phyloP scores from a whole-genome alignment of 1,140 invertebrate species.

The Trichonephila inaurata region DNA sequence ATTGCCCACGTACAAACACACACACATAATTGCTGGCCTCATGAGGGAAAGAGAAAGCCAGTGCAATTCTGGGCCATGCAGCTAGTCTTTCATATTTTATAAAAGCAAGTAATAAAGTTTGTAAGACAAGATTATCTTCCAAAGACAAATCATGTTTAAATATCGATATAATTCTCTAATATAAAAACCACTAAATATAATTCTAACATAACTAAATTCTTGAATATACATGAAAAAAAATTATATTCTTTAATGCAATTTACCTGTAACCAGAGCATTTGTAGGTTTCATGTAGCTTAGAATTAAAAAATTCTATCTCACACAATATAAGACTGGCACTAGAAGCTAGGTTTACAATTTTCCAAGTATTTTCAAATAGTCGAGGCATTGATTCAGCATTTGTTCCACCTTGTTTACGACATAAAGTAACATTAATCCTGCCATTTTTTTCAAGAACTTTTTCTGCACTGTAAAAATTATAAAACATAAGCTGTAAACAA shows the following conservation, averaged over 20 bases:
- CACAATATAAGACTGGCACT: constrained; percentile 10
- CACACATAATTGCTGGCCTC: too few relatives aligned
- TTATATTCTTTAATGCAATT: neutral
- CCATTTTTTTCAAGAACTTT: constrained; percentile 8
- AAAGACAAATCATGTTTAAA: too few relatives aligned
- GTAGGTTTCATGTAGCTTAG: neutral
- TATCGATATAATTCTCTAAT: too few relatives aligned
- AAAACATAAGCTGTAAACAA: too few relatives aligned
- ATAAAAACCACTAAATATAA: too few relatives aligned
- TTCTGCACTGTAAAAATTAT: neutral
- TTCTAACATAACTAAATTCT: too few relatives aligned
- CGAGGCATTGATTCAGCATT: neutral
- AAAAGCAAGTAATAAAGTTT: too few relatives aligned
- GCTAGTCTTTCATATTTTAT: too few relatives aligned
- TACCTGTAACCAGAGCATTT: constrained; percentile 41
- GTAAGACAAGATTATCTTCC: too few relatives aligned
- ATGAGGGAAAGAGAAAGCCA: too few relatives aligned
- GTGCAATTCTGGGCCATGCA: too few relatives aligned
- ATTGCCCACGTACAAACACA: too few relatives aligned
- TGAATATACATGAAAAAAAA: neutral
- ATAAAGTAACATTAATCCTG: constrained; percentile 10
- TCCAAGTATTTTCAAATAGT: constrained; percentile 2
- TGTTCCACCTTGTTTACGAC: constrained; percentile 23
- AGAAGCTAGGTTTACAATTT: constrained; percentile 3
- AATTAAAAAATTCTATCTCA: constrained; percentile 1